Evolutionary conservation across 1,140 invertebrate genomes (phyloP).

Genomic region (Physella acuta): DNA sequence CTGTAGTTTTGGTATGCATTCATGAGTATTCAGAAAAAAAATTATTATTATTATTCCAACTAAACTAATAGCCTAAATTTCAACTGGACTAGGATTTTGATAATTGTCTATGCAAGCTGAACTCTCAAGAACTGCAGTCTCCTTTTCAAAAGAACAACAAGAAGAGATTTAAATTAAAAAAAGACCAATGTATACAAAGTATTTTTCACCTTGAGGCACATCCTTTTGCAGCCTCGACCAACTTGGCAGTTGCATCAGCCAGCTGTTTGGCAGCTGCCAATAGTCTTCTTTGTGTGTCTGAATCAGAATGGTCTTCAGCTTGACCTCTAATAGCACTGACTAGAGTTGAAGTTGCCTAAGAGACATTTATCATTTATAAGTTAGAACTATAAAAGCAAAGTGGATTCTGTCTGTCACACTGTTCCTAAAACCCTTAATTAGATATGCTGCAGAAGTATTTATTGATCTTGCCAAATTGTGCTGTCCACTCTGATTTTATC

Average conservation of each 20-base stretch:
- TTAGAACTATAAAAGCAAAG: no score
- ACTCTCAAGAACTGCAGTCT: no score
- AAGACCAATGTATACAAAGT: no score
- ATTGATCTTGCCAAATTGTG: background rate
- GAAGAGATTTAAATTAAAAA: no score
- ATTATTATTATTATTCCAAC: no score
- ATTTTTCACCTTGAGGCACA: constrained; percentile 23
- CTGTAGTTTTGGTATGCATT: no score
- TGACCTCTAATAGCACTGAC: constrained; percentile 92
- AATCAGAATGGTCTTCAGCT: constrained; percentile 83
- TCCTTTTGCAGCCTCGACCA: constrained; percentile 91
- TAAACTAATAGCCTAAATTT: no score
- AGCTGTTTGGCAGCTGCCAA: constrained; percentile 81
- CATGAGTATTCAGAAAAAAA: no score
- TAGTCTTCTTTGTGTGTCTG: constrained; percentile 84
- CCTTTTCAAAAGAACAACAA: no score
- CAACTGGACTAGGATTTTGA: no score
- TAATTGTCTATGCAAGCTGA: no score
- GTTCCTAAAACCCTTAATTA: background rate
- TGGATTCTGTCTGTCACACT: background rate
- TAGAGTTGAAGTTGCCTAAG: constrained; percentile 82
- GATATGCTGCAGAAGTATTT: background rate
- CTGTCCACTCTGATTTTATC: background rate
- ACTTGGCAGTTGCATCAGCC: constrained; percentile 91
- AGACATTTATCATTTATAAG: no score